Conservation (phyloP, 2,113 vertebrate genomes). For the Crotalus horridus region DNA sequence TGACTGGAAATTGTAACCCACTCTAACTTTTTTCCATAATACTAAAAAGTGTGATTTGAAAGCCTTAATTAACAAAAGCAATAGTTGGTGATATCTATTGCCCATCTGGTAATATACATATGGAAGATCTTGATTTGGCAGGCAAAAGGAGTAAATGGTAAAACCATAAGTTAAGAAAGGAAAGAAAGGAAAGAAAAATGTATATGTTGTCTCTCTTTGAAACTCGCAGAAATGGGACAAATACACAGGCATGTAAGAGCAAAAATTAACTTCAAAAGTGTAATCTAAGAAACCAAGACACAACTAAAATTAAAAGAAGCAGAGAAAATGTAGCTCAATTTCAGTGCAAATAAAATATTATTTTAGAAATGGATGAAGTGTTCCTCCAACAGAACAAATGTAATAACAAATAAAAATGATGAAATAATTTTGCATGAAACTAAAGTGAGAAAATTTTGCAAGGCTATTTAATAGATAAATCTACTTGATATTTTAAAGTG, state of each 20-base stretch:
- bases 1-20: too few relatives aligned
- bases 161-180: not conserved
- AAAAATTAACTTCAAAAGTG: not conserved
- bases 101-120: not conserved
- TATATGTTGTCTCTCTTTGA: not conserved
- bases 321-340: not conserved
- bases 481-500: not conserved
- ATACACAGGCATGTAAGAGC: not conserved
- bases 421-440: not conserved
- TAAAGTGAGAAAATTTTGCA: not conserved
- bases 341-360: not conserved
- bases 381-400: not conserved
- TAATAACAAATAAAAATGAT: not conserved
- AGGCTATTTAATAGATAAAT: not conserved
- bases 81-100: not conserved
- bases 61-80: not conserved
- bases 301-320: not conserved
- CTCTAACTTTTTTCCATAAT: too few relatives aligned
- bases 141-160: not conserved
- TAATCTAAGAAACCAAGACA: not conserved
- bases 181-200: not conserved
- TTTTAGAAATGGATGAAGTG: not conserved
- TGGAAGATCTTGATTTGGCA: not conserved
- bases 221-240: not conserved
- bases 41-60: not conserved